phyloP scores from a whole-genome alignment of 2,888 invertebrate genomes.

The Metallyticus violacea region DNA sequence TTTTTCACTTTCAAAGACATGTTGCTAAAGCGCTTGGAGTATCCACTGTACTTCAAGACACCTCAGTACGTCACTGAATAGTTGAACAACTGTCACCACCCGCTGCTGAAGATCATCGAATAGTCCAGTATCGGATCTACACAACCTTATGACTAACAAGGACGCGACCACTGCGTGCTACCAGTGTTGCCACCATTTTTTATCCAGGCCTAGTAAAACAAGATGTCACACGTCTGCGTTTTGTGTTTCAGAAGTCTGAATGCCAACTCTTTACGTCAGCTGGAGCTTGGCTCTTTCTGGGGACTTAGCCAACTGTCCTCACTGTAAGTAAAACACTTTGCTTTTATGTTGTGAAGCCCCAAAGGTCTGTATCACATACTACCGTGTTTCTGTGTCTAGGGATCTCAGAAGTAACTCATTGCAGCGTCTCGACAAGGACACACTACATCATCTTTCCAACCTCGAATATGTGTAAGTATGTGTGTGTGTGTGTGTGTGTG shows the following conservation, averaged over 20 bases:
- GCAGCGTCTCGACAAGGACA: slow-evolving; percentile 44
- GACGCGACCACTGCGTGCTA: no score
- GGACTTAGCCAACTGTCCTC: slow-evolving; percentile 48
- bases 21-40: not conserved
- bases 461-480: slow-evolving; percentile 51
- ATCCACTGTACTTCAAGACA: no score
- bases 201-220: no score
- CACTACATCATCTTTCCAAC: slow-evolving; percentile 46
- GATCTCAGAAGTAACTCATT: slow-evolving; percentile 44
- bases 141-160: no score
- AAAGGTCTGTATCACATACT: not conserved
- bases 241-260: slow-evolving; percentile 47
- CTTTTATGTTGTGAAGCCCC: not conserved
- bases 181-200: no score
- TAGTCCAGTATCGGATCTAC: no score
- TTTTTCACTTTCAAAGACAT: not conserved
- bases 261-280: slow-evolving; percentile 47
- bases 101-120: no score
- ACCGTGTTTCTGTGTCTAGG: slow-evolving; percentile 36
- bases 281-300: slow-evolving; percentile 47
- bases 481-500: no score
- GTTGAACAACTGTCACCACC: no score
- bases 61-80: no score
- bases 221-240: not conserved
- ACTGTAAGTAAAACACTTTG: slow-evolving; percentile 44